Base-by-base conservation (phyloP, 2,113 vertebrate genomes). In the Hemiscyllium ocellatum region DNA sequence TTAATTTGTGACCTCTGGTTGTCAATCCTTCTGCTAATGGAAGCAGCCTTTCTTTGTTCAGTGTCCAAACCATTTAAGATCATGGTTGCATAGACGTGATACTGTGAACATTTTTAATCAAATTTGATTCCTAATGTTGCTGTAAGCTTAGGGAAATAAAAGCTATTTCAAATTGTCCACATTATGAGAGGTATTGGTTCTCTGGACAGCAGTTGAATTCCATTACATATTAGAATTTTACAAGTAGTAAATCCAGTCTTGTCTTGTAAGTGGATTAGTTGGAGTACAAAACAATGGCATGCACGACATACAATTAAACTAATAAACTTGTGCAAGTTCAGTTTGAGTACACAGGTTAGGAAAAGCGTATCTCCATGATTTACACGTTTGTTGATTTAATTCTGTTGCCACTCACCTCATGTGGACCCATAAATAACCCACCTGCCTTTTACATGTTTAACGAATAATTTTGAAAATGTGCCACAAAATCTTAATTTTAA, bases 101-200 rank as follows among this genome's bases (percentile, higher is more conserved):
- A 37, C 65, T 42, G 65, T 94, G n/a, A 69, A 95, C 68, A 95
- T 29, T 72, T 95, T 20, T 37, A 95, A 47, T 72, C 22, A 95
- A 29, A 95, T 95, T 95, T 95, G 20, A 95, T 72, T 72, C 65
- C 93, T 50, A 22, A 72, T 47, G 68, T 47, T 95, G 66, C 66
- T 69, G 65, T 70, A 20, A 69, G n/a, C 56, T 17, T n/a, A 33
- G 56, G n/a, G 56, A n/a, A 4, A 61, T 37, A 69, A 94, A 69
- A 42, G 72, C 93, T 68, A 95, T 95, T 95, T 70, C 93, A 95
- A 26, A 72, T 95, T 50, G 72, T 42, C 47, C 47, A 24, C 50
- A 13, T 72, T 50, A 42, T 95, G 8, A 19, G 12, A 42, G 91
- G 47, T 29, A 52, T 89, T 12, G 29, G 50, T 89, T 50, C 69